Percentiles rank a stretch among this genome's conserved stretches.
Evolutionary conservation across 2,888 invertebrate species (phyloP).

Genomic region (Craniophora ligustri): DNA sequence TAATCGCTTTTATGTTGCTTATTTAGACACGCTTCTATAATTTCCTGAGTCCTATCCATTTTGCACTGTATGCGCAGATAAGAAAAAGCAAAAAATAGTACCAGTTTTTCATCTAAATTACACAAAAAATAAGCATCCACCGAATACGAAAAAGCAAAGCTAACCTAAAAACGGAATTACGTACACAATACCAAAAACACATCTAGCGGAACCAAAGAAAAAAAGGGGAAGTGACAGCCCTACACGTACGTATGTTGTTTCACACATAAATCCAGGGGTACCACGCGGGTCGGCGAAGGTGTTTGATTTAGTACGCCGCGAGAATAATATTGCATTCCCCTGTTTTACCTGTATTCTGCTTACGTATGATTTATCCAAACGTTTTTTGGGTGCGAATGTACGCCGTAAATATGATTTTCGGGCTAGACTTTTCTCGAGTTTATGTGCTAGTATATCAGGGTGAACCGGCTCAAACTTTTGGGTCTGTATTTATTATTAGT

Average conservation of each 20-base stretch:
- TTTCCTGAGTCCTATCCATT: background rate
- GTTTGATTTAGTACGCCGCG: conserved; percentile 62
- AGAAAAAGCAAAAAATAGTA: background rate
- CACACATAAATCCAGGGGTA: conserved; percentile 60
- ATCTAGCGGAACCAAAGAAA: conserved; percentile 16
- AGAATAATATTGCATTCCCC: conserved; percentile 61
- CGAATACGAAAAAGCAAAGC: background rate
- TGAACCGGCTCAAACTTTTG: conserved; percentile 2
- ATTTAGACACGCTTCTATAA: background rate
- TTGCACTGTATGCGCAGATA: background rate
- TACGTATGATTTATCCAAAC: conserved; percentile 56
- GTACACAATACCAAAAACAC: conserved; percentile 23
- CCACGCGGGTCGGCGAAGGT: conserved; percentile 52
- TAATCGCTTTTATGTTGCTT: conserved; percentile 5
- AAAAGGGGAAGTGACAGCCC: conserved; percentile 42
- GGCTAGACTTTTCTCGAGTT: conserved; percentile 41
- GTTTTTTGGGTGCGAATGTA: conserved; percentile 49
- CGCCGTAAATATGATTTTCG: conserved; percentile 47
- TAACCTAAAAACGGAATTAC: conserved; percentile 12
- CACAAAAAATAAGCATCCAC: background rate
- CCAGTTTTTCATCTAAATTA: background rate
- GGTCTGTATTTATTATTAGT: conserved; percentile 31
- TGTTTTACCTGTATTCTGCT: conserved; percentile 52
- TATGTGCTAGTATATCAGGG: conserved; percentile 30
- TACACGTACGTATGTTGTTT: conserved; percentile 56